Evolutionary conservation across 2,797 vertebrate species (phyloP), one percentile per base, ranked within the genome.

Genomic region (Salmo trutta): DNA sequence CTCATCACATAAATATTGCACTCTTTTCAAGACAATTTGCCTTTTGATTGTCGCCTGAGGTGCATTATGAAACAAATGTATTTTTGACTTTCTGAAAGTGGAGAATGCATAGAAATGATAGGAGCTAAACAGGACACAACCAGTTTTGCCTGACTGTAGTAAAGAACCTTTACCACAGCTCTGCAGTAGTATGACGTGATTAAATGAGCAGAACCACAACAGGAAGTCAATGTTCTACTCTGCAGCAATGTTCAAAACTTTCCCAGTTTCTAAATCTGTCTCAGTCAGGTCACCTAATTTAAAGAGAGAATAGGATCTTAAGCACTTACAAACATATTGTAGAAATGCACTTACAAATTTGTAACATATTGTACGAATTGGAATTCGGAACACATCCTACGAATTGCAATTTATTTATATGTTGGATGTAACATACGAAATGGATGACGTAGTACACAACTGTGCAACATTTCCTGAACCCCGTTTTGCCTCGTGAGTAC

Each of bases 81-180:
- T 56, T 27, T 73, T 29, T 33, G 47, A 72, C 33, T 52, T 17
- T 5, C 15, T 73, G 27, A 12, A 56, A 53, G 27, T 19, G 52
- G 17, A 29, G 24, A 14, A 33, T 79, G 53, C 64, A 17, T 1
- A 0, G 15, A 78, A 72, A 76, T 21, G 81, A 76, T 87, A 41
- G 47, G 66, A 47, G 62, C 52, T 21, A 88, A 15, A 27, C 2
- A 88, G 85, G 90, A 88, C 88, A 89, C 74, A 77, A 71, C 33
- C 47, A 73, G 67, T 73, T 51, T 29, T 29, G 75, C 12, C 41
- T 71, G 17, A 56, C 5, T 56, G 17, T 19, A 17, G 53, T 56
- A 19, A 56, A 56, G 17, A 56, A 56, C 16, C 16, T 54, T 19
- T 19, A 54, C 53, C 17, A 54, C 16, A 54, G 53, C 4, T 17